These are phyloP conservation scores for Oreochromis mossambicus DNA, from an alignment of 2,797 vertebrate genomes.

Conservation along the genomic window DNA sequence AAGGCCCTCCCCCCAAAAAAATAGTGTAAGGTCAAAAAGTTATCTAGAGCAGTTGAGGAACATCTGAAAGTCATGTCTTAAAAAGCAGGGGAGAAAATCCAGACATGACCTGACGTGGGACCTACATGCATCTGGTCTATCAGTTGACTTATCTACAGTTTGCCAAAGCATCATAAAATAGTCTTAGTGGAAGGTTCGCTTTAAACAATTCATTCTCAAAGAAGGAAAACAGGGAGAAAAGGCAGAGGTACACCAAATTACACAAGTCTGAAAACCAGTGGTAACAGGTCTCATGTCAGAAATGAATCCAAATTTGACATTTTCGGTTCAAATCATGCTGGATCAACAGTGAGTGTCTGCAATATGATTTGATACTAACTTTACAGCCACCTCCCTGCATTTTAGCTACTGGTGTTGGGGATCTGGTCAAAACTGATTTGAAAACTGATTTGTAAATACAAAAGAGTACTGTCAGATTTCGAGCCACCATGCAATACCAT, in stretches of 20 bases:
- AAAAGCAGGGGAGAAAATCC: background rate
- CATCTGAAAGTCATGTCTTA: background rate
- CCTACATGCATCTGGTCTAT: rapidly evolving
- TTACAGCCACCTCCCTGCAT: background rate
- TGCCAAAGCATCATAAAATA: background rate
- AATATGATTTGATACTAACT: background rate
- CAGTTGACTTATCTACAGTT: background rate
- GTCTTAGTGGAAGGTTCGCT: background rate
- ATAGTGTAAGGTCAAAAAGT: background rate
- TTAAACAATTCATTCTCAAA: background rate
- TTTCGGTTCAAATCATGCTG: background rate
- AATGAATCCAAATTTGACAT: background rate
- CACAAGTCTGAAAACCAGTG: background rate
- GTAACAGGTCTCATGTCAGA: background rate
- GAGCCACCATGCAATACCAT: rapidly evolving
- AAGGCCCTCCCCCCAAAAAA: too few species aligned
- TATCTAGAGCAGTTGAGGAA: background rate
- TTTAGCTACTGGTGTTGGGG: background rate
- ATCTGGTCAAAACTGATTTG: background rate
- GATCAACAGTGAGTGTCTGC: background rate
- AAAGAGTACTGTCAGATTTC: background rate
- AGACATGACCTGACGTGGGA: background rate
- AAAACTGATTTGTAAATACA: background rate
- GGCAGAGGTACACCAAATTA: background rate
- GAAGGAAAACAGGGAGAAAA: background rate